phyloP scores from a whole-genome alignment of 2,888 invertebrate genomes.

The Margaritifera margaritifera region DNA sequence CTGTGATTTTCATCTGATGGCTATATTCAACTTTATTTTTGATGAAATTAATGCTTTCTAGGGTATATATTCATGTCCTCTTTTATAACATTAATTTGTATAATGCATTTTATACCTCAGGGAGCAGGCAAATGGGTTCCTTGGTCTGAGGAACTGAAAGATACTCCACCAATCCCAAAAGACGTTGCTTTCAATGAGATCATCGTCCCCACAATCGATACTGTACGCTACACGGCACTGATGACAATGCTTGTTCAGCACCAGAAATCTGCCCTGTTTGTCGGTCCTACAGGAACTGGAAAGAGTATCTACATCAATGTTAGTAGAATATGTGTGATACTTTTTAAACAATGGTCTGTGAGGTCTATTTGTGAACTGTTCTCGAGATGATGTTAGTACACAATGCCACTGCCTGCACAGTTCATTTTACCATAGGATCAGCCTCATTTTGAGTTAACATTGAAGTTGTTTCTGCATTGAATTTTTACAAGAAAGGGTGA shows the following conservation, averaged over 20 bases:
- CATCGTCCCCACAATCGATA: conserved; percentile 93
- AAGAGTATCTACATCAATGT: conserved; percentile 74
- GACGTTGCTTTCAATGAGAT: conserved; percentile 96
- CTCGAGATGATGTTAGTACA: too few species aligned
- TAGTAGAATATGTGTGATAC: conserved; percentile 36
- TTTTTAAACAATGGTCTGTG: background rate
- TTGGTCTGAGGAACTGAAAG: conserved; percentile 88
- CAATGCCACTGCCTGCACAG: too few species aligned
- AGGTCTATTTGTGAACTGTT: background rate
- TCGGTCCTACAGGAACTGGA: conserved; percentile 77
- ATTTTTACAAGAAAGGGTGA: too few species aligned
- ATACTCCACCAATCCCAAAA: conserved; percentile 70
- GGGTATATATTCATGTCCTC: too few species aligned
- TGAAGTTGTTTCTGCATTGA: too few species aligned
- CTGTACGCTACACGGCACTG: conserved; percentile 86
- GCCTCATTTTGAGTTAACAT: too few species aligned
- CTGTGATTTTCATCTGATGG: too few species aligned
- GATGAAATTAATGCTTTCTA: too few species aligned
- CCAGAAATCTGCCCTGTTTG: conserved; percentile 87
- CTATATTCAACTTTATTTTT: too few species aligned
- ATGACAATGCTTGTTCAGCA: conserved; percentile 87
- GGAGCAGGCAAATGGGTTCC: conserved; percentile 89
- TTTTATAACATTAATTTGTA: background rate
- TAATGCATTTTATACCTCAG: conserved; percentile 35
- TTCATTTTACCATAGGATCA: too few species aligned